Conservation (phyloP, 2,113 vertebrate species). For the Agapornis roseicollis region DNA sequence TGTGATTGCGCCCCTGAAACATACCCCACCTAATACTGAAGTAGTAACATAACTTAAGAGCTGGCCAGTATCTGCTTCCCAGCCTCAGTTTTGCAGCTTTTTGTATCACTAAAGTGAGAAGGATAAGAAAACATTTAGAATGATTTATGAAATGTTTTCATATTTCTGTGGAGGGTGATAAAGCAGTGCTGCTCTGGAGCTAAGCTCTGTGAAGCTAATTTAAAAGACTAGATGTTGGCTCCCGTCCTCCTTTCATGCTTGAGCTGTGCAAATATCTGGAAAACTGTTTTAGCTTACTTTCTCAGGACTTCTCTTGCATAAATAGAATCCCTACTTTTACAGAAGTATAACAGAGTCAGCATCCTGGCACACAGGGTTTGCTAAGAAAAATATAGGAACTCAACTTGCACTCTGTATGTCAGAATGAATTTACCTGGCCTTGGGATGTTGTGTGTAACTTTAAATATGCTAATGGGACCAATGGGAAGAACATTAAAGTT, state of each 20-base stretch:
- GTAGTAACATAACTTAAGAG: neutral
- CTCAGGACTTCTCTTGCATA: neutral
- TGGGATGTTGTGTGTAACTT: neutral
- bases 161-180: neutral
- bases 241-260: neutral
- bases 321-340: neutral
- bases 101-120: neutral
- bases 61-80: neutral
- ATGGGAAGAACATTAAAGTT: neutral
- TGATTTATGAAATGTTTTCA: neutral
- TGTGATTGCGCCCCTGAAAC: neutral
- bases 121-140: neutral
- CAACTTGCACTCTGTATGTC: neutral
- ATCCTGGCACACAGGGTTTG: neutral
- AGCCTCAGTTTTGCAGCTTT: neutral
- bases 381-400: neutral
- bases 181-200: neutral
- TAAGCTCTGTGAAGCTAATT: neutral
- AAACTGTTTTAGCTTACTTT: conserved; percentile 13
- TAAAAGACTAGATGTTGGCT: neutral
- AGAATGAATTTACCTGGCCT: neutral
- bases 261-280: conserved; percentile 10
- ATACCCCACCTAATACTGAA: neutral
- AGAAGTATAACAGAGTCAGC: neutral
- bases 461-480: neutral